Evolutionary conservation across 2,113 vertebrate genomes (phyloP).

Genomic region (Sinocyclocheilus grahami): DNA sequence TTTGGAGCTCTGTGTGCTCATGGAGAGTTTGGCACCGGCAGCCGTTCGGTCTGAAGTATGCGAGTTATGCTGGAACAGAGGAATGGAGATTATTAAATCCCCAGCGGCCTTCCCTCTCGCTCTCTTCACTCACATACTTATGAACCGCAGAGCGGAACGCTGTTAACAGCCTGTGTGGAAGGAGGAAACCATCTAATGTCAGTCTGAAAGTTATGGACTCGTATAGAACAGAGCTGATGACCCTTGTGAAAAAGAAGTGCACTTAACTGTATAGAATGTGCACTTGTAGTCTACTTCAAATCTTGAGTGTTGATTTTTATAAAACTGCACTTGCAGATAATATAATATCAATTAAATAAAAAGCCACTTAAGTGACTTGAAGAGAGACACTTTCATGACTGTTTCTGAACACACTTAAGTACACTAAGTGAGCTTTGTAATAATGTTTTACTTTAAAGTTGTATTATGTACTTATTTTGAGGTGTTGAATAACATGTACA

Average conservation of each 20-base stretch:
- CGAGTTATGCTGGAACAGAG: slow-evolving; percentile 71
- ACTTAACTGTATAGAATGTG: not conserved
- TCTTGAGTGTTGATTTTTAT: not conserved
- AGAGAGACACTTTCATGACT: not conserved
- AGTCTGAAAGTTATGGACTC: slow-evolving; percentile 7
- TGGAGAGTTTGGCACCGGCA: slow-evolving; percentile 26
- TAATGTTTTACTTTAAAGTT: not conserved
- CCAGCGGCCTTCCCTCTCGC: not conserved
- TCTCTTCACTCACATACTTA: slow-evolving; percentile 43
- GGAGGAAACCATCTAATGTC: not conserved
- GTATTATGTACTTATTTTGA: not conserved
- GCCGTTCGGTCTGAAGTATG: slow-evolving; percentile 68
- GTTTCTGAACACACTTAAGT: not conserved
- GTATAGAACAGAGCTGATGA: not conserved
- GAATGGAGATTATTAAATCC: slow-evolving; percentile 70
- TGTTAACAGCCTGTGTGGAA: slow-evolving; percentile 26
- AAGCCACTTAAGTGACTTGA: not conserved
- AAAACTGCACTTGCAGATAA: not conserved
- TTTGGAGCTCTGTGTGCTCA: not conserved
- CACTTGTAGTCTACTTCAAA: not conserved
- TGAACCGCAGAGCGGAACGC: not conserved
- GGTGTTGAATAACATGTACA: not conserved
- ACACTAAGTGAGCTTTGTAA: not conserved
- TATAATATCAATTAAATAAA: not conserved
- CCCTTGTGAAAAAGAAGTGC: not conserved